Base-by-base conservation (phyloP, 1,140 invertebrate genomes). In the Drosophila lini region DNA sequence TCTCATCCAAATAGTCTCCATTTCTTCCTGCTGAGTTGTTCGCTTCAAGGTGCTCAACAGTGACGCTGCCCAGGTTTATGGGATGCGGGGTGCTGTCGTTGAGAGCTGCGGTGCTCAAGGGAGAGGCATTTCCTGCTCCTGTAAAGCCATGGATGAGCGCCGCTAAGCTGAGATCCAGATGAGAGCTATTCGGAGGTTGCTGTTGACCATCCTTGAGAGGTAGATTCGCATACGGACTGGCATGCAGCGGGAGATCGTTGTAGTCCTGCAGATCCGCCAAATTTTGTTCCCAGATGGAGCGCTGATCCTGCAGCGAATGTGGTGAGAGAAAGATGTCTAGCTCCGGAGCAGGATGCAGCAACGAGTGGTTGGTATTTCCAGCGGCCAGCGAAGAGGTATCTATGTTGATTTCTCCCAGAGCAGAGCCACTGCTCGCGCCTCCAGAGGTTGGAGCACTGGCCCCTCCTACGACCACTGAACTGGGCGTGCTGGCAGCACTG, bases 281-380 rank as follows among this genome's bases (percentile, higher is more conserved):
- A 50, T 92, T 92, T 42, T 92, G 91, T 55, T 92, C 91, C 81
- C 81, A 86, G 10, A 92, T 80, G n/a, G 91, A 92, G 36, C 78
- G 80, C 41, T 85, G 74, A 57, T 92, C 91, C 31, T 81, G 81
- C 58, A 86, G 79, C 22, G 76, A 53, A 25, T 92, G 83, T 13
- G 86, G 73, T 5, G 91, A 86, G 3, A 92, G 69, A 40, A 90
- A 92, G 11, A 81, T 59, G 38, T 91, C 89, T 40, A 90, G n/a
- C 22, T 90, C 84, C 0, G 78, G 80, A 2, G 71, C 28, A 3
- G 64, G 41, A 11, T 50, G 67, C 58, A 16, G 47, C 58, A 60
- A 34, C 11, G 59, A 57, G 55, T 75, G 85, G 7, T 74, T 78
- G 6, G 50, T 53, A 52, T 74, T 69, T 16, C 68, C 80, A 11